phyloP scores from a whole-genome alignment of 1,140 invertebrate species.

The Hyphantria cunea region DNA sequence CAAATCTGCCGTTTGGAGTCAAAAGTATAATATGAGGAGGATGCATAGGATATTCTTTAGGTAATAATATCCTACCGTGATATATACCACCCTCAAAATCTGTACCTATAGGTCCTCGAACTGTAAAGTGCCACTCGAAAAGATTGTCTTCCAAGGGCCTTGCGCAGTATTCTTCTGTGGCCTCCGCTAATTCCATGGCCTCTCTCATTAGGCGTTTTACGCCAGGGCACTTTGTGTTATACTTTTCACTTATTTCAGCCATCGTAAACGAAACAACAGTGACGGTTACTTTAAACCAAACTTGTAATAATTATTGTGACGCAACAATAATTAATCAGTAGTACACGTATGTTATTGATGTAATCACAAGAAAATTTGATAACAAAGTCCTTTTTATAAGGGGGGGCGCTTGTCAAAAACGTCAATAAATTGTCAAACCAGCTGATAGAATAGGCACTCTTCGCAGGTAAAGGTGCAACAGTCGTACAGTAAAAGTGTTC shows the following conservation, averaged over 20 bases:
- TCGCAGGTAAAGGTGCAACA: too few relatives aligned
- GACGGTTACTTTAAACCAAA: slow-evolving; percentile 3
- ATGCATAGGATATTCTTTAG: slow-evolving; percentile 98
- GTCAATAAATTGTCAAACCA: slow-evolving; percentile 18
- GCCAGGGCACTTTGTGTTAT: slow-evolving; percentile 83
- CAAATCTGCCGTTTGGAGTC: slow-evolving; percentile 97
- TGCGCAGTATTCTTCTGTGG: slow-evolving; percentile 95
- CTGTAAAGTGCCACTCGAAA: slow-evolving; percentile 99
- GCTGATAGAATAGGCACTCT: too few relatives aligned
- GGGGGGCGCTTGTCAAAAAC: slow-evolving; percentile 7
- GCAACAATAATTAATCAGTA: slow-evolving; percentile 30
- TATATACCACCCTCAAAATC: slow-evolving; percentile 96
- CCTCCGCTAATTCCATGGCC: slow-evolving; percentile 91
- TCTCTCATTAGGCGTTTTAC: slow-evolving; percentile 97
- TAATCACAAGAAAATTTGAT: slow-evolving; percentile 31
- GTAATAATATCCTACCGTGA: slow-evolving; percentile 95
- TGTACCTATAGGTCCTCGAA: slow-evolving; percentile 92
- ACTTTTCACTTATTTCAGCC: slow-evolving; percentile 71
- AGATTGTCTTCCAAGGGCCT: slow-evolving; percentile 96
- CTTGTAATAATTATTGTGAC: slow-evolving; percentile 33
- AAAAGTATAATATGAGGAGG: slow-evolving; percentile 97
- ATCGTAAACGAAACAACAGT: slow-evolving; percentile 39
- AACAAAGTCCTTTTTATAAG: slow-evolving; percentile 26
- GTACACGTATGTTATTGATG: slow-evolving; percentile 35
- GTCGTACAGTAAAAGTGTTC: too few relatives aligned